Evolutionary conservation across 2,888 invertebrate genomes (phyloP).

Genomic region (Apoderus coryli): DNA sequence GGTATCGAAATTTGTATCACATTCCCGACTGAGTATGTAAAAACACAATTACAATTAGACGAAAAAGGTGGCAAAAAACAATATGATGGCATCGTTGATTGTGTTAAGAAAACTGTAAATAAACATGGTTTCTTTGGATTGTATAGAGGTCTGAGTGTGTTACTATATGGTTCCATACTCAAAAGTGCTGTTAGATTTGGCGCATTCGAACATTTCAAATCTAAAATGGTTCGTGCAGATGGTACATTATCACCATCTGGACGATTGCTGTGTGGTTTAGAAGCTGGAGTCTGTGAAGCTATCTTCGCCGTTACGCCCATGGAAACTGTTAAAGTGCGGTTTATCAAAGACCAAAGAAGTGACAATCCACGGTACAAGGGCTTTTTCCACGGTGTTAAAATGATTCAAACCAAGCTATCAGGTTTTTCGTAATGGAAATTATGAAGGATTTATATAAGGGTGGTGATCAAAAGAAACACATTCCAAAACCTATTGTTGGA

Average conservation of each 20-base stretch:
- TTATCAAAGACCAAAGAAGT: constrained; percentile 92
- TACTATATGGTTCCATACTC: constrained; percentile 95
- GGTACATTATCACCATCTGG: constrained; percentile 67
- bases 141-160: constrained; percentile 89
- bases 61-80: constrained; percentile 71
- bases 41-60: constrained; percentile 96
- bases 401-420: constrained; percentile 95
- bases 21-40: constrained; percentile 98
- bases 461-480: constrained; percentile 65
- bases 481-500: constrained; percentile 82
- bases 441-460: constrained; percentile 84
- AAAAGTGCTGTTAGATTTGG: constrained; percentile 99
- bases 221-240: constrained; percentile 54
- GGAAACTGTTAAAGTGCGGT: constrained; percentile 99
- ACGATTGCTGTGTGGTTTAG: constrained; percentile 80
- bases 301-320: constrained; percentile 96
- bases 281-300: constrained; percentile 91
- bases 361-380: constrained; percentile 83
- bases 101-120: constrained; percentile 81
- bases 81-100: constrained; percentile 80
- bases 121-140: constrained; percentile 80
- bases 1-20: constrained; percentile 99
- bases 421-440: constrained; percentile 96
- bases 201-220: constrained; percentile 85
- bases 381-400: constrained; percentile 91